Conservation (phyloP, 1,140 invertebrate genomes). For the Ruditapes philippinarum region DNA sequence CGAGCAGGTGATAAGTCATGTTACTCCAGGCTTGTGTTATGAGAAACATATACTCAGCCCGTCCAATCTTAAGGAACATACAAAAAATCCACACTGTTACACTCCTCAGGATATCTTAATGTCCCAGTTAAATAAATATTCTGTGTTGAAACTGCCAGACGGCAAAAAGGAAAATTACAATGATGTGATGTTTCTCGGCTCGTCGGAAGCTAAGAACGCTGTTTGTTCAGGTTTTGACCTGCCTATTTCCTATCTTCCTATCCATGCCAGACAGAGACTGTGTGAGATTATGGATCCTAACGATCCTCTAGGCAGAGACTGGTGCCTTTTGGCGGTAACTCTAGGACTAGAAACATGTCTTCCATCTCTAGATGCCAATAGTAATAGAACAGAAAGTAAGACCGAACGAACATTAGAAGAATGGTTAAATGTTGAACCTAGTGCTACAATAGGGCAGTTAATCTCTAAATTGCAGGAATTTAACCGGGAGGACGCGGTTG, state of each 20-base stretch:
- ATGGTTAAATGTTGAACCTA: conserved; percentile 86
- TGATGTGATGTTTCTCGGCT: conserved; percentile 91
- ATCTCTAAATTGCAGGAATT: conserved; percentile 88
- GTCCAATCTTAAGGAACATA: conserved; percentile 88
- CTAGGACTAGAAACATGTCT: conserved; percentile 90
- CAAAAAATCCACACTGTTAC: conserved; percentile 89
- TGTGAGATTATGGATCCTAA: conserved; percentile 92
- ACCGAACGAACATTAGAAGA: conserved; percentile 88
- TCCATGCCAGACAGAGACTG: conserved; percentile 87
- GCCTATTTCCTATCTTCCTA: conserved; percentile 87
- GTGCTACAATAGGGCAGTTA: conserved; percentile 87
- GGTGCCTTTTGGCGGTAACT: conserved; percentile 93
- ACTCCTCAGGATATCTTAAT: conserved; percentile 89
- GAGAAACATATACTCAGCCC: conserved; percentile 91
- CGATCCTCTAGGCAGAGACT: conserved; percentile 93
- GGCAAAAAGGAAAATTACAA: conserved; percentile 90
- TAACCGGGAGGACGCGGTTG: conserved; percentile 88
- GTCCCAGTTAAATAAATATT: conserved; percentile 77
- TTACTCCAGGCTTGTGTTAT: conserved; percentile 90
- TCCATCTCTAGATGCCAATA: conserved; percentile 87
- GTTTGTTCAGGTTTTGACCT: conserved; percentile 88
- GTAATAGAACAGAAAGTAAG: conserved; percentile 84
- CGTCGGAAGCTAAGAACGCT: conserved; percentile 86
- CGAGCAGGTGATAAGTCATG: conserved; percentile 90
- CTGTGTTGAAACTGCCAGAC: conserved; percentile 85